Evolutionary conservation across 2,113 vertebrate genomes (phyloP).

Genomic region (Nestor notabilis): DNA sequence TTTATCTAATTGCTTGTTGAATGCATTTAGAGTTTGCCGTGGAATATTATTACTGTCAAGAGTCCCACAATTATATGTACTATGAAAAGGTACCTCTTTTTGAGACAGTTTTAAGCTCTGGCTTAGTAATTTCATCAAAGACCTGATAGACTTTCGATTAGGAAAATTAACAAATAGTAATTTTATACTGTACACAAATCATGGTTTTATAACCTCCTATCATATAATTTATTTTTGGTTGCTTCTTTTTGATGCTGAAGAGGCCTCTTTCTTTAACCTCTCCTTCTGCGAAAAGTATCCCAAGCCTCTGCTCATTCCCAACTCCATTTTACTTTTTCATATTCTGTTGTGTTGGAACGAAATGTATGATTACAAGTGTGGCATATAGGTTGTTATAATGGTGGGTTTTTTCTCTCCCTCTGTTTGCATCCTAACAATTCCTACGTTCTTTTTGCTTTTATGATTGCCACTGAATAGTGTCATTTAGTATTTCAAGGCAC

Average conservation of each 20-base stretch:
- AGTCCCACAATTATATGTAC: neutral
- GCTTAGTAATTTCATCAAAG: neutral
- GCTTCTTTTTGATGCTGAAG: neutral
- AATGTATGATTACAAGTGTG: neutral
- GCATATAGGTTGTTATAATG: neutral
- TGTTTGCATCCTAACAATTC: neutral
- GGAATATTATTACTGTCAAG: neutral
- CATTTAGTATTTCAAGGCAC: neutral
- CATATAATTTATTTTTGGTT: neutral
- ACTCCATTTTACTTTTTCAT: neutral
- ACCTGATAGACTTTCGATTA: neutral
- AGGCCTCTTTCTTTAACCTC: neutral
- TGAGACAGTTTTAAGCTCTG: neutral
- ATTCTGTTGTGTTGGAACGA: neutral
- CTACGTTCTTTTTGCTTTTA: neutral
- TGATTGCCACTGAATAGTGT: neutral
- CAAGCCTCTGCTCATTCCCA: neutral
- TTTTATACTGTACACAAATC: neutral
- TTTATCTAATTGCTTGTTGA: constrained; percentile 23
- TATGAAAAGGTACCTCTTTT: neutral
- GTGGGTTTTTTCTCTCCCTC: neutral
- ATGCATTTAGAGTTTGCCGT: neutral
- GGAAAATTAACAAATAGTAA: neutral
- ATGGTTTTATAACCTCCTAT: neutral
- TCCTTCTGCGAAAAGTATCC: neutral